Evolutionary conservation across 2,888 invertebrate genomes (phyloP), one percentile per base, ranked within the genome.

Genomic region (Syritta pipiens): DNA sequence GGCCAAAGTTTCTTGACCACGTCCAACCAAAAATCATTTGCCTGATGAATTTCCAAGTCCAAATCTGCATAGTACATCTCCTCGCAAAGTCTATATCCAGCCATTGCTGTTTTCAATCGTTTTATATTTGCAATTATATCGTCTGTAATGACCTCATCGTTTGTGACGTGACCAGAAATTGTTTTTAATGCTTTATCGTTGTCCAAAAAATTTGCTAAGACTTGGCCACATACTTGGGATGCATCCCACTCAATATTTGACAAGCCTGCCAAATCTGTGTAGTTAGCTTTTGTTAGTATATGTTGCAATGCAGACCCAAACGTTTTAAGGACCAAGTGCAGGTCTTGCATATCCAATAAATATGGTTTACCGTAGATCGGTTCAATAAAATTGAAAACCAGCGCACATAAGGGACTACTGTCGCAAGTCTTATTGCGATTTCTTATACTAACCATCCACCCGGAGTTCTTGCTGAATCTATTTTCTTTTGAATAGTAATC

Each of bases 211-310:
- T 94, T 93, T 0, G 92, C 90, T 92, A 98, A 92, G 60, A 98
- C 95, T 83, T 95, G 91, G 0, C 95, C 94, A 75, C 94, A 93
- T 0, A 97, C 92, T 85, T 95, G 94, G 0, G 95, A 93, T 0
- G 96, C 95, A 88, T 99, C 99, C 96, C 97, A 97, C 90, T 98
- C 98, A 0, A 98, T 92, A 86, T 95, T 96, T 0, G 94, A 93
- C 17, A 95, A 89, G 0, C 97, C 97, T 1, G 96, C 93, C 0
- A 97, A 92, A 86, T 97, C 96, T 0, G 94, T 92, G 87, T 95
- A 96, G 10, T 94, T 93, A 0, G 94, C 93, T 84, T 92, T 93
- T 0, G 96, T 95, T 26, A 98, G 89, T 81, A 98, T 88, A 89
- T 97, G 95, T 83, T 98, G 96, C 42, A 99, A 89, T 0, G 94